Evolutionary conservation across 2,113 vertebrate species (phyloP), one percentile per base, ranked within the genome.

Genomic region (Chaetodon trifascialis): DNA sequence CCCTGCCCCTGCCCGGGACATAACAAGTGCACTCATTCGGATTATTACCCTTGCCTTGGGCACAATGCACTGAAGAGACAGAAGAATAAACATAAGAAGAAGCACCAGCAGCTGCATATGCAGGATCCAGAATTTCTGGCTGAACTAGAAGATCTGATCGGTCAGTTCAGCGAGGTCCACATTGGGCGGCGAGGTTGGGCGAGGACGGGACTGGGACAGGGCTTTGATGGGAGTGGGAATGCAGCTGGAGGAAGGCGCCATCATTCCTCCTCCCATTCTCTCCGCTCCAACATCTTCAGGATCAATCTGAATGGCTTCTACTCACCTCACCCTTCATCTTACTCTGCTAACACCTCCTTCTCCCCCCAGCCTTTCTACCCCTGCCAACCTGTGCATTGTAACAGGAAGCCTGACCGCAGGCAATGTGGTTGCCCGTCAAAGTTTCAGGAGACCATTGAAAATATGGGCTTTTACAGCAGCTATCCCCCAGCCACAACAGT

Each of bases 61-160:
- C 97, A 96, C 0, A 96, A 96, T 87, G 96, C 97, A 78, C 93
- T 97, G 86, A 99, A 98, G 92, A 95, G 97, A 65, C 98, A 97
- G 91, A 99, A 98, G 90, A 93, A 96, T 63, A 99, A 98, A 94
- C 96, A 98, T 65, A 99, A 99, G 94, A 99, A 97, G 95, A 99
- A 99, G 88, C 97, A 98, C 76, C 96, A 97, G 52, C 97, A 96
- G 80, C 95, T 99, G 15, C 96, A 95, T 23, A 93, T 95, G 63
- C 97, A 98, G 87, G 97, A 99, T 90, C 97, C 98, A 0, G 97
- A 97, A 49, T 99, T 99, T 81, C 93, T 99, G 1, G 96, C 97
- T 0, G 97, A 99, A 14, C 77, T 99, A 7, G 98, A 99, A 46
- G 97, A 99, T 47, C 82, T 99, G 5, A 96, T 98, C 21, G 94